Conservation (phyloP, 2,113 vertebrate species). For the Mesembrinibis cayennensis region DNA sequence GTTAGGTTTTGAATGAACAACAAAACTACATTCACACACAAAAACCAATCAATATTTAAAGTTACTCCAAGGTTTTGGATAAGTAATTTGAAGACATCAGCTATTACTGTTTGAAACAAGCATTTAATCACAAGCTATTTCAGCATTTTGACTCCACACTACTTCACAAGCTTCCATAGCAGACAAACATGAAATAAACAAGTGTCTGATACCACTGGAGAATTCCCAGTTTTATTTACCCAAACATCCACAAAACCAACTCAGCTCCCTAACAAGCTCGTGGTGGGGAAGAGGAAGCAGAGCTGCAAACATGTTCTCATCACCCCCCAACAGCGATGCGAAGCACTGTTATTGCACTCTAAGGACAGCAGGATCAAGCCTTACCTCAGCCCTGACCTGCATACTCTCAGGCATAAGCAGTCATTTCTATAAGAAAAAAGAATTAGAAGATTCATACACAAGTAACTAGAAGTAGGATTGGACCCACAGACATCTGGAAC, state of each 20-base stretch:
- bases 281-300: not conserved
- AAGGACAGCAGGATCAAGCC: not conserved
- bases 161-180: not conserved
- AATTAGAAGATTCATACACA: not conserved
- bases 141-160: not conserved
- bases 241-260: not conserved
- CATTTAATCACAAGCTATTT: not conserved
- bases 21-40: not conserved
- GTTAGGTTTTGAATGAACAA: not conserved
- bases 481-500: not conserved
- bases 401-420: not conserved
- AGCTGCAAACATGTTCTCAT: not conserved
- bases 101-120: not conserved
- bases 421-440: not conserved
- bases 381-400: not conserved
- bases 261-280: not conserved
- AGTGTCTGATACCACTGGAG: not conserved
- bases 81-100: not conserved
- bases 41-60: not conserved
- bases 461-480: not conserved
- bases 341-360: not conserved
- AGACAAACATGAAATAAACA: not conserved
- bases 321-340: too few relatives aligned
- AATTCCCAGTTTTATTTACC: not conserved
- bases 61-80: not conserved